phyloP scores from a whole-genome alignment of 2,888 invertebrate species.

The Mesorhabditis spiculigera region DNA sequence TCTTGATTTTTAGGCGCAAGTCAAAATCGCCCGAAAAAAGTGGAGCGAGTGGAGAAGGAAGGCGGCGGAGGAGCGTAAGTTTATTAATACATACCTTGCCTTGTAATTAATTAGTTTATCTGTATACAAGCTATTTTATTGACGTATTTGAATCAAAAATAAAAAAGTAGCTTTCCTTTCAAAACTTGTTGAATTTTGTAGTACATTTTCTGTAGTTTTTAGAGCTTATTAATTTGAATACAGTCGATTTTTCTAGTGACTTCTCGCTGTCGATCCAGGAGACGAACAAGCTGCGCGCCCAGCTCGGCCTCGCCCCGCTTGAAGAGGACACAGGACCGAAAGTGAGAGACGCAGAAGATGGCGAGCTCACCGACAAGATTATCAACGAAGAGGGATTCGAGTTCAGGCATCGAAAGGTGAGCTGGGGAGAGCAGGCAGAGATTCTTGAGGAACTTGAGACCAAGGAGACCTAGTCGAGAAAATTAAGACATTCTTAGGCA shows the following conservation, averaged over 20 bases:
- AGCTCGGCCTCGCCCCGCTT: slow-evolving; percentile 88
- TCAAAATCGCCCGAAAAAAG: neutral
- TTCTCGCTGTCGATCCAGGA: too few relatives aligned
- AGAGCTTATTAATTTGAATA: too few relatives aligned
- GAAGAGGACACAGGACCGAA: slow-evolving; percentile 64
- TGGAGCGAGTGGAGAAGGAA: neutral
- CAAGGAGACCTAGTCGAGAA: too few relatives aligned
- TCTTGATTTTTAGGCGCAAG: slow-evolving; percentile 1
- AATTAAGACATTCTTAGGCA: too few relatives aligned
- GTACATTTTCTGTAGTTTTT: too few relatives aligned
- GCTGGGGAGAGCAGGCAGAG: neutral
- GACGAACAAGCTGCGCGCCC: too few relatives aligned
- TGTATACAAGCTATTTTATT: neutral
- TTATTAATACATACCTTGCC: neutral
- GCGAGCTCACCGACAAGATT: slow-evolving; percentile 54
- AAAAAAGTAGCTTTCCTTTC: too few relatives aligned
- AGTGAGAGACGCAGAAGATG: slow-evolving; percentile 47
- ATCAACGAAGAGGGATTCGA: slow-evolving; percentile 63
- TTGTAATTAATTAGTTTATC: too few relatives aligned
- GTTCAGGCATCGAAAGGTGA: slow-evolving; percentile 62
- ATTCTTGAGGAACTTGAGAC: too few relatives aligned
- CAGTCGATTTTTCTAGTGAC: slow-evolving; percentile 12
- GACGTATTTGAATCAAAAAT: too few relatives aligned
- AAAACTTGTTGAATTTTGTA: too few relatives aligned
- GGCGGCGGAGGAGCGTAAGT: slow-evolving; percentile 4